Evolutionary conservation across 2,888 invertebrate genomes (phyloP), one percentile per base, ranked within the genome.

Genomic region (Heliconius hortense): DNA sequence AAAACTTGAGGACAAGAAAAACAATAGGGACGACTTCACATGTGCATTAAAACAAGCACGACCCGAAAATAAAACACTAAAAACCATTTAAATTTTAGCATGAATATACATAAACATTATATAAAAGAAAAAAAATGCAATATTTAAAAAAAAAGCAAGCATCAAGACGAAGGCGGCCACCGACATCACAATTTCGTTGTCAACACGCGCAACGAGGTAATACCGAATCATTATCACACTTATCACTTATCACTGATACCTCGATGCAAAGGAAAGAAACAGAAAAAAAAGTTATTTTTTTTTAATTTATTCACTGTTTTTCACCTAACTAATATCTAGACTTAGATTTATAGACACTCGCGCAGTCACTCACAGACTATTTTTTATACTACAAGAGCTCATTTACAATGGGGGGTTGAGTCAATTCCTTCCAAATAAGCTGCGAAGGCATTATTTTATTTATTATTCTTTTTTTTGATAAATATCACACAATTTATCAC

Each of bases 291-390:
- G 85, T 85, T 86, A 31, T 66, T 84, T 87, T 85, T 85, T 84
- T 82, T 80, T 81, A 78, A 80, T 81, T 79, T 77, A 80, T 82
- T 87, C 85, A 82, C 81, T 84, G 88, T 87, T 86, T 78, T 91
- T 91, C 87, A 90, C 94, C 94, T 94, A 94, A 92, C 93, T 94
- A 94, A 88, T 88, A 87, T 88, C 93, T 94, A 93, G 87, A 89
- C 92, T 93, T 93, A 92, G 86, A 87, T 86, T 79, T 24, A 66
- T 66, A 64, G 87, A 82, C 87, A 85, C 87, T 79, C 88, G 68
- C 76, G 60, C 74, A 85, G 87, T 74, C 82, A 79, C 80, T 76
- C 82, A 79, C 79, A 79, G 84, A 84, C 82, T 85, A 4, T 84
- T 85, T 81, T 88, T 90, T 82, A 85, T 91, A 88, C 91, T 89